These are phyloP conservation scores for Bolinopsis microptera DNA, from an alignment of 37 sponge, comb jelly and placozoan genomes.

Conservation along the genomic window DNA sequence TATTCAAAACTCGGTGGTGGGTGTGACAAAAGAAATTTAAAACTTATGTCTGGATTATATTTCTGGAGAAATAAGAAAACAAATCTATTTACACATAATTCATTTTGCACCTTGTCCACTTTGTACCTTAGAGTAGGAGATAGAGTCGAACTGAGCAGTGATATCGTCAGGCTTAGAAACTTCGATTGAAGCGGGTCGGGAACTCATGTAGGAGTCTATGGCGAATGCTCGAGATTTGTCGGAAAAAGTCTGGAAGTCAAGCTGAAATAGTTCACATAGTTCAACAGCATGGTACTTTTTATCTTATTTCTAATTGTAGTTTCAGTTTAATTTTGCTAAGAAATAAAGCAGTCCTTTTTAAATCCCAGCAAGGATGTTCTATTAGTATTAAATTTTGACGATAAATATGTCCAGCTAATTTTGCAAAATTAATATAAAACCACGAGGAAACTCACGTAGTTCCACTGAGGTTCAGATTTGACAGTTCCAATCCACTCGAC, in stretches of 20 bases:
- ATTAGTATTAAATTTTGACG: too few species aligned
- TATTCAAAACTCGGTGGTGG: background rate
- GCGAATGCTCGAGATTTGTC: background rate
- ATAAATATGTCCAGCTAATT: too few species aligned
- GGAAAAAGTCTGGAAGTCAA: slow-evolving; percentile 44
- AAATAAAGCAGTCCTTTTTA: too few species aligned
- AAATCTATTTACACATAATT: too few species aligned
- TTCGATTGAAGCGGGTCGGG: slow-evolving; percentile 19
- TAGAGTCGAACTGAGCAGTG: slow-evolving; percentile 88
- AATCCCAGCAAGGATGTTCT: too few species aligned
- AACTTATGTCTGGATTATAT: too few species aligned
- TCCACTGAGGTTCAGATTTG: slow-evolving; percentile 68
- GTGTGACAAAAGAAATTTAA: too few species aligned
- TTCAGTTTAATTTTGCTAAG: too few species aligned
- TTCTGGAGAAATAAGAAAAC: background rate
- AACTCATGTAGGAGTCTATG: slow-evolving; percentile 60
- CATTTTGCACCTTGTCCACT: background rate
- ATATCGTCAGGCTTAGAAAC: slow-evolving; percentile 81
- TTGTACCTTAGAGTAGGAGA: slow-evolving; percentile 89
- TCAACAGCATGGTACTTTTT: too few species aligned
- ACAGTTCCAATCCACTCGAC: slow-evolving; percentile 87
- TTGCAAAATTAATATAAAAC: too few species aligned
- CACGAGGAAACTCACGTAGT: slow-evolving; percentile 69
- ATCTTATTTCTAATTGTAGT: too few species aligned
- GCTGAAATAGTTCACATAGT: background rate